phyloP scores from a whole-genome alignment of 1,140 invertebrate species.

The Oedothorax gibbosus region DNA sequence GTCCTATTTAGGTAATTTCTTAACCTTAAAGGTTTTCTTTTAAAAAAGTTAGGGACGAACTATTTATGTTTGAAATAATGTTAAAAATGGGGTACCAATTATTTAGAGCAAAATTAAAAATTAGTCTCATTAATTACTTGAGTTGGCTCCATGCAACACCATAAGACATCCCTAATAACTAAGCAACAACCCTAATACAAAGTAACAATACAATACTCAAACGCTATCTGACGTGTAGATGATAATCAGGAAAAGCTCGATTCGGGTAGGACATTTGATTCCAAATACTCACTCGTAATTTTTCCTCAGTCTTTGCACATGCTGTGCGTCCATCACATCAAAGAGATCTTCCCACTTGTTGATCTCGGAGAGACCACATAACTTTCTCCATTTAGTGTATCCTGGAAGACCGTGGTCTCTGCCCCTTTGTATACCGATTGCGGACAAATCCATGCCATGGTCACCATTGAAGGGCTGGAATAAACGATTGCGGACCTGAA shows the following conservation, averaged over 20 bases:
- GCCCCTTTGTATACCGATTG: conserved; percentile 69
- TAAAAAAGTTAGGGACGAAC: too few relatives aligned
- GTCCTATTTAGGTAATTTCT: too few relatives aligned
- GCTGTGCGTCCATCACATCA: conserved; percentile 50
- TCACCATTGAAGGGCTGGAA: conserved; percentile 75
- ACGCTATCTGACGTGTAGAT: too few relatives aligned
- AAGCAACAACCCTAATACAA: too few relatives aligned
- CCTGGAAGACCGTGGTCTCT: conserved; percentile 73
- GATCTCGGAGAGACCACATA: conserved; percentile 79
- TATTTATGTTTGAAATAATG: too few relatives aligned
- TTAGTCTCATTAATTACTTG: too few relatives aligned
- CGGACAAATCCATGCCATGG: conserved; percentile 62
- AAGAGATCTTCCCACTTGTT: conserved; percentile 70
- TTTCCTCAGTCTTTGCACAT: conserved; percentile 15
- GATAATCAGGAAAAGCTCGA: background rate
- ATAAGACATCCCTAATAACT: too few relatives aligned
- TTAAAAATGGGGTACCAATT: too few relatives aligned
- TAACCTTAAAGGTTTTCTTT: too few relatives aligned
- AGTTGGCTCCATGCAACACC: too few relatives aligned
- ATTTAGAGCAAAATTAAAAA: too few relatives aligned
- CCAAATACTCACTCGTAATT: conserved; percentile 38
- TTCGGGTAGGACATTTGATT: background rate
- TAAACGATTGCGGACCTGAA: conserved; percentile 73
- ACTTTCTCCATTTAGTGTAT: conserved; percentile 73
- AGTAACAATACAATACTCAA: too few relatives aligned